Conservation (phyloP, 2,797 vertebrate species). For the Erpetoichthys calabaricus region DNA sequence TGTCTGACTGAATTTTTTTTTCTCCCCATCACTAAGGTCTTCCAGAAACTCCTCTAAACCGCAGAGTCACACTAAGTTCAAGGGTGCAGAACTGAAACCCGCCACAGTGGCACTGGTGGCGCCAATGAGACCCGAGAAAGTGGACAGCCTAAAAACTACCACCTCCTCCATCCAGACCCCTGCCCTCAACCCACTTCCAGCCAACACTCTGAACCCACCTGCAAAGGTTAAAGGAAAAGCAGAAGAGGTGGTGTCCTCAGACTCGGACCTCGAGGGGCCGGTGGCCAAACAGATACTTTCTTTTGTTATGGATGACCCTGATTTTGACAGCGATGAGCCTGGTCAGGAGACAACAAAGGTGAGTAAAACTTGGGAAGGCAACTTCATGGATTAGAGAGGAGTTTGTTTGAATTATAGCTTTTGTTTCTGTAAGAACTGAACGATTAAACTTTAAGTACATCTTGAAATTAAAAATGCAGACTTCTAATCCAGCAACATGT, state of each 20-base stretch:
- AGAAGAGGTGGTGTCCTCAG: conserved; percentile 52
- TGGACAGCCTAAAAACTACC: conserved; percentile 20
- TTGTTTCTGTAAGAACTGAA: too few species aligned
- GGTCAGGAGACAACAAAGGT: conserved; percentile 50
- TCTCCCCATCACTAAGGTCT: conserved; percentile 33
- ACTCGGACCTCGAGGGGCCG: conserved; percentile 71
- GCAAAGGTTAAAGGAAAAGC: conserved; percentile 29
- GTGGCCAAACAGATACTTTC: conserved; percentile 86
- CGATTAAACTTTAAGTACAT: too few species aligned
- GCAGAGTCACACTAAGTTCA: conserved; percentile 29
- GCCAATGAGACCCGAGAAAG: conserved; percentile 19
- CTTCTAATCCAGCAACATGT: too few species aligned
- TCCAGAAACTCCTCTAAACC: conserved; percentile 39
- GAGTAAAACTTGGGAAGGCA: conserved; percentile 6
- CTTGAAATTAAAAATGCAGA: too few species aligned
- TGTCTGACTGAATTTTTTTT: too few species aligned
- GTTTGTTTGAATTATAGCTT: too few species aligned
- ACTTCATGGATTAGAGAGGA: too few species aligned
- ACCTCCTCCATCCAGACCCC: conserved; percentile 5
- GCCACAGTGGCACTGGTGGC: conserved; percentile 19
- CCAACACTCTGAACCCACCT: conserved; percentile 17
- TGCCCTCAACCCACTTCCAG: conserved; percentile 18
- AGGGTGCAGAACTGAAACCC: conserved; percentile 16
- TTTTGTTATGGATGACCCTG: conserved; percentile 90
- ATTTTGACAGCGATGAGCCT: conserved; percentile 83